A percentile compares a stretch with the other conserved stretches of the same genome.
Conservation (phyloP, 2,888 invertebrate species). For the Eumerus sabulonum region DNA sequence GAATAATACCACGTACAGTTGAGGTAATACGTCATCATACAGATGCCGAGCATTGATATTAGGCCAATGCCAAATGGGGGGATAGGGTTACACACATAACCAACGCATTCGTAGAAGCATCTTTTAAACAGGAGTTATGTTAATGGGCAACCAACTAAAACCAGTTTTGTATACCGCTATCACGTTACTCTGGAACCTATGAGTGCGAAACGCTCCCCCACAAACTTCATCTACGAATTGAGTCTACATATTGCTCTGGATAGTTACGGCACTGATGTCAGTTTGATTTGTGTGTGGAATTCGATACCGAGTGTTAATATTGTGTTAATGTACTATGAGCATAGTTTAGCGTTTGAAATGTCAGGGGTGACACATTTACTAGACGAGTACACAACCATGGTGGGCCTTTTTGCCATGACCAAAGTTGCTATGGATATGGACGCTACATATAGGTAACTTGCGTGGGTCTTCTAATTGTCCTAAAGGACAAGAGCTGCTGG, state of each 20-base stretch:
- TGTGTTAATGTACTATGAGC: conserved; percentile 29
- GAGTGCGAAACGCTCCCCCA: no score
- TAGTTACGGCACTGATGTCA: conserved; percentile 62
- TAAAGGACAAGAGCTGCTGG: conserved; percentile 20
- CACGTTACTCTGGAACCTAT: no score
- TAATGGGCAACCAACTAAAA: no score
- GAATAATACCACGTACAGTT: conserved; percentile 55
- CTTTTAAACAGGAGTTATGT: no score
- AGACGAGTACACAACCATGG: neutral
- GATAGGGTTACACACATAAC: conserved; percentile 45
- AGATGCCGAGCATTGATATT: no score
- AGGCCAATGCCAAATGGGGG: conserved; percentile 52
- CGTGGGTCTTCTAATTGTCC: conserved; percentile 19
- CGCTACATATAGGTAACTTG: no score
- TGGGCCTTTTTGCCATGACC: neutral
- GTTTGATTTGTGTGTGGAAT: conserved; percentile 49
- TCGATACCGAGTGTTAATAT: conserved; percentile 40
- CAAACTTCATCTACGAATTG: no score
- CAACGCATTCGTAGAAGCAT: conserved; percentile 7
- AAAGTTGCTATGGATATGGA: conserved; percentile 10
- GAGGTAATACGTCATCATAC: no score
- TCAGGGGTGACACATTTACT: conserved; percentile 27
- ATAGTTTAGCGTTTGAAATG: neutral
- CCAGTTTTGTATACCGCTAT: no score
- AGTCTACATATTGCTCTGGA: conserved; percentile 42